Percentiles rank a stretch among this genome's conserved stretches.
phyloP scores from a whole-genome alignment of 1,140 invertebrate genomes.

The Drosophila virilis region DNA sequence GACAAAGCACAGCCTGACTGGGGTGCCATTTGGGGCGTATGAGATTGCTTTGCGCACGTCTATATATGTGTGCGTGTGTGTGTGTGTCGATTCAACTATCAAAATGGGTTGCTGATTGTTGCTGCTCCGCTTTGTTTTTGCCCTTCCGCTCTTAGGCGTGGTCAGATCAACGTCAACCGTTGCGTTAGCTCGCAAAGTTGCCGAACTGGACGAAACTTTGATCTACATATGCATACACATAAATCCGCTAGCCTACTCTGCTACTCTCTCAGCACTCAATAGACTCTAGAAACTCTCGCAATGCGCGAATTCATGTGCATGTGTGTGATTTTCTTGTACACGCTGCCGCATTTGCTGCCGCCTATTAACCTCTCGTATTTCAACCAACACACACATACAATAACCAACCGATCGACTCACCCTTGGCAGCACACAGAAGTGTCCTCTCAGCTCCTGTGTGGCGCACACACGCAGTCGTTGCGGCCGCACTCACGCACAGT shows the following conservation, averaged over 20 bases:
- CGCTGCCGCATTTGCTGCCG: neutral
- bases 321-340: neutral
- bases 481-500: slow-evolving; percentile 3
- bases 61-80: slow-evolving; percentile 5
- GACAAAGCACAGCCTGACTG: slow-evolving; percentile 11
- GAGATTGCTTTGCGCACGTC: slow-evolving; percentile 16
- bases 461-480: slow-evolving; percentile 16
- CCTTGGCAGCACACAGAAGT: neutral
- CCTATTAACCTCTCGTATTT: slow-evolving; percentile 1
- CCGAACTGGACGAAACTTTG: neutral
- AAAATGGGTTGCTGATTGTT: slow-evolving; percentile 40
- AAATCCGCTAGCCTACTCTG: neutral
- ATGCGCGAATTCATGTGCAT: neutral
- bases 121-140: slow-evolving; percentile 32
- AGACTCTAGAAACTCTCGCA: neutral
- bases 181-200: neutral
- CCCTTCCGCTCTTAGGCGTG: slow-evolving; percentile 44
- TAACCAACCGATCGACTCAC: slow-evolving; percentile 1
- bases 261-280: neutral
- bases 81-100: slow-evolving; percentile 45
- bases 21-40: slow-evolving; percentile 43
- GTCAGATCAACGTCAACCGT: slow-evolving; percentile 32
- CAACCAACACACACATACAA: neutral
- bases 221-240: neutral
- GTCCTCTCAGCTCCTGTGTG: slow-evolving; percentile 14